Conservation (phyloP, 1,140 invertebrate species). For the Ceratoteleas bidentatus region DNA sequence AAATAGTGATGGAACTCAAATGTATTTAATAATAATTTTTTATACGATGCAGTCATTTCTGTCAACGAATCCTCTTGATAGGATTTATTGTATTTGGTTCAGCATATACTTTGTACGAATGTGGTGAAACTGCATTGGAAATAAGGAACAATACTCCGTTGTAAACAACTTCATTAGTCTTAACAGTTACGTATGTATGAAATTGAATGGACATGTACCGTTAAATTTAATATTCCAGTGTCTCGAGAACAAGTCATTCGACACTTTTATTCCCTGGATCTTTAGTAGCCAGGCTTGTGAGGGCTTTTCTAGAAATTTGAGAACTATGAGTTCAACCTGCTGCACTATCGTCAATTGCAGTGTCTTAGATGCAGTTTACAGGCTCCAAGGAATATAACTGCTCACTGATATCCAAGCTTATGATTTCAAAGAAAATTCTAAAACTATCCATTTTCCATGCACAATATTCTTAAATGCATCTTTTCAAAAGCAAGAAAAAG, state of each 20-base stretch:
- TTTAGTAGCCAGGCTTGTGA: conserved; percentile 2
- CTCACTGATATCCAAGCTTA: neutral
- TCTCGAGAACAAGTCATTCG: neutral
- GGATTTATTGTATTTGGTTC: neutral
- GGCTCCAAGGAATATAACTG: neutral
- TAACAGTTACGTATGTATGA: neutral
- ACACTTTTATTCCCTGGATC: neutral
- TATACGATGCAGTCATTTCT: neutral
- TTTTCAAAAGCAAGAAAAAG: conserved; percentile 39
- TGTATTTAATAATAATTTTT: conserved; percentile 17
- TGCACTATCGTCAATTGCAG: neutral
- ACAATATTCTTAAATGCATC: conserved; percentile 45
- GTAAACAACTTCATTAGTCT: neutral
- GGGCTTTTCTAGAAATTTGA: neutral
- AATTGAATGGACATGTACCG: neutral
- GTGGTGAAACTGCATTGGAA: neutral
- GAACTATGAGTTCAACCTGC: neutral
- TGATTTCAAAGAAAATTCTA: neutral
- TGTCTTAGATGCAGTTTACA: neutral
- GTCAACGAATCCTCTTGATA: neutral
- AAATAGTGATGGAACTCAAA: conserved; percentile 11
- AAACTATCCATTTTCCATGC: conserved; percentile 30
- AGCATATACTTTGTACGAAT: neutral
- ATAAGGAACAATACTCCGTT: neutral
- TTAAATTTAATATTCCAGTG: conserved; percentile 1